These are phyloP conservation scores for Jaculus jaculus DNA, from an alignment of 2,113 vertebrate species.

Conservation along the genomic window DNA sequence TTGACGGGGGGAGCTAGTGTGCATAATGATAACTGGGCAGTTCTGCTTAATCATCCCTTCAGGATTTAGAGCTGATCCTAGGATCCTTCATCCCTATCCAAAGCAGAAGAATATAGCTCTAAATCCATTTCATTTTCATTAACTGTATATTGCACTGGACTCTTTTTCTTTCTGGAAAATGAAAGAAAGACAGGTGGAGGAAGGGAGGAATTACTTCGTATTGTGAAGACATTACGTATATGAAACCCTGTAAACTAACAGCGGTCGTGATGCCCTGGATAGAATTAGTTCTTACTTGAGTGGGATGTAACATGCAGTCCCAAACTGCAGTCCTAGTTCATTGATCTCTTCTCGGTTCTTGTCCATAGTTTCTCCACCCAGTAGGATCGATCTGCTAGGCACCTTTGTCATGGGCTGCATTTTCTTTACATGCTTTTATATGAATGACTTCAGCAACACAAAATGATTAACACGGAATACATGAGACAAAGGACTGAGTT, in stretches of 20 bases:
- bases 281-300: conserved; percentile 3
- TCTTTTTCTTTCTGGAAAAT: conserved; percentile 32
- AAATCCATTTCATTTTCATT: conserved; percentile 15
- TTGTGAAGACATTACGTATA: conserved; percentile 18
- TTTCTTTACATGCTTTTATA: background rate
- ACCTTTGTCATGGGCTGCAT: conserved; percentile 14
- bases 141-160: background rate
- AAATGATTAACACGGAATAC: conserved; percentile 40
- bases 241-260: conserved; percentile 32
- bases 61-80: background rate
- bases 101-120: background rate
- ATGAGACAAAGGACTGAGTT: conserved; percentile 23
- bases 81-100: background rate
- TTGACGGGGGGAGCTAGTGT: background rate
- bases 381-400: conserved; percentile 8
- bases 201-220: conserved; percentile 34
- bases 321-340: background rate
- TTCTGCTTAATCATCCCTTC: background rate
- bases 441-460: conserved; percentile 27
- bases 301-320: background rate
- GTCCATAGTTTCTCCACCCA: background rate
- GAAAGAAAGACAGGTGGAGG: background rate
- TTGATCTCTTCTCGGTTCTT: conserved; percentile 26
- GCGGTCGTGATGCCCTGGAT: background rate
- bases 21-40: background rate